Base-by-base conservation (phyloP, 2,113 vertebrate genomes). In the Coregonus clupeaformis region DNA sequence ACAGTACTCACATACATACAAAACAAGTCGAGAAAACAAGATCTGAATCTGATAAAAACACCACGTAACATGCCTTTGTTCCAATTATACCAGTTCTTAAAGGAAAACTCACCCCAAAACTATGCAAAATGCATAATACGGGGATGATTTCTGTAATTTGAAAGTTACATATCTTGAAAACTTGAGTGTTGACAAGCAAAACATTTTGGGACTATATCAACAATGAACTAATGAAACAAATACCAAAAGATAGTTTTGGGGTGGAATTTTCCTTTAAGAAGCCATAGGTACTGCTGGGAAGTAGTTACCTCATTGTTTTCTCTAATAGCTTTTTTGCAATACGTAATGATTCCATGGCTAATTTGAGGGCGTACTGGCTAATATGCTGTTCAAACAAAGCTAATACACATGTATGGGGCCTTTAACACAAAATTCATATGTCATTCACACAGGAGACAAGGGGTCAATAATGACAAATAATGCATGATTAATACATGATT, bases 11-110 rank as follows among this genome's bases (percentile, higher is more conserved):
- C 22, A 62, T 30, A 47, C 68, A 32, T 42, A 42, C 36, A 78
- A 24, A 71, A 73, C 24, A 47, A 70, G 25, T 47, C 68, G 45
- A 25, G 25, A 45, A 55, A 60, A 60, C 5, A 45, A 9, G 62
- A 25, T 25, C 66, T 30, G 3, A 22, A 20, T 16, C 36, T 13
- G 14, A 68, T 25, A 73, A 64, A 42, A 68, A 77, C 63, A 52
- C 27, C 13, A 64, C 47, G 66, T 32, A 72, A 79, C 42, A 66
- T 74, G 74, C 59, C 68, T 69, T 77, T 83, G 84, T 82, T 76
- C 75, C 65, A 49, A 62, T 72, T 49, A 68, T 66, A 55, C 42
- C 20, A 36, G 36, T 69, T 16, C 49, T 52, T 52, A 52, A 74
- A 42, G 9, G 73, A 60, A 62, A 30, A 12, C 36, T 42, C 9